Evolutionary conservation across 2,113 vertebrate species (phyloP).

Genomic region (Sylvia atricapilla): DNA sequence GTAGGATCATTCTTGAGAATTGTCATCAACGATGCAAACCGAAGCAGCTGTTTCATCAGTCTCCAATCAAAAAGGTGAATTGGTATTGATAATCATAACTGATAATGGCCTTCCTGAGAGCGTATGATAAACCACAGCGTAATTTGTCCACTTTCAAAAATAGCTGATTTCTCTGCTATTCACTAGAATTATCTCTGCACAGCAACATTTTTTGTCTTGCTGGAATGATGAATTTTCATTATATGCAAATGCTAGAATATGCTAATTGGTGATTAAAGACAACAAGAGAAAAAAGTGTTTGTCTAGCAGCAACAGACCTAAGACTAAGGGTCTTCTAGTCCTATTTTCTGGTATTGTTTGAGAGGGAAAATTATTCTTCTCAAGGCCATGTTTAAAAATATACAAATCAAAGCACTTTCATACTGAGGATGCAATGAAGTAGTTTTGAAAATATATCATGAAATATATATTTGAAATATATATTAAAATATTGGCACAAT

Average conservation of each 20-base stretch:
- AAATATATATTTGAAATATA: background rate
- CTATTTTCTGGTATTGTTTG: background rate
- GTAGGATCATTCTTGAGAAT: background rate
- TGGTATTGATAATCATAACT: background rate
- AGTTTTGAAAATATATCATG: background rate
- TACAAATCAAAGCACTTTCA: background rate
- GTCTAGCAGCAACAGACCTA: background rate
- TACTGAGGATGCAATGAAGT: background rate
- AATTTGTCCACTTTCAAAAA: background rate
- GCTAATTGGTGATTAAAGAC: background rate
- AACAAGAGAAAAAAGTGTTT: background rate
- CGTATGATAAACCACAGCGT: background rate
- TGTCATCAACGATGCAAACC: background rate
- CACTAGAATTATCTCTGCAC: background rate
- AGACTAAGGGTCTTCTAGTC: background rate
- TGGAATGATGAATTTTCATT: constrained; percentile 17
- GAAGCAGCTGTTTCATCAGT: background rate
- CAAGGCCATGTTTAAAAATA: background rate
- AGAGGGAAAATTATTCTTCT: background rate
- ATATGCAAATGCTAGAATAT: background rate
- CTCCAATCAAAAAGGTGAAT: background rate
- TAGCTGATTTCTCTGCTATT: background rate
- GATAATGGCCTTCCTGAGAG: background rate
- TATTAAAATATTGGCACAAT: background rate
- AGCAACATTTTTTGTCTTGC: background rate